Conservation (phyloP, 2,888 invertebrate species). For the Punctoribates punctum region DNA sequence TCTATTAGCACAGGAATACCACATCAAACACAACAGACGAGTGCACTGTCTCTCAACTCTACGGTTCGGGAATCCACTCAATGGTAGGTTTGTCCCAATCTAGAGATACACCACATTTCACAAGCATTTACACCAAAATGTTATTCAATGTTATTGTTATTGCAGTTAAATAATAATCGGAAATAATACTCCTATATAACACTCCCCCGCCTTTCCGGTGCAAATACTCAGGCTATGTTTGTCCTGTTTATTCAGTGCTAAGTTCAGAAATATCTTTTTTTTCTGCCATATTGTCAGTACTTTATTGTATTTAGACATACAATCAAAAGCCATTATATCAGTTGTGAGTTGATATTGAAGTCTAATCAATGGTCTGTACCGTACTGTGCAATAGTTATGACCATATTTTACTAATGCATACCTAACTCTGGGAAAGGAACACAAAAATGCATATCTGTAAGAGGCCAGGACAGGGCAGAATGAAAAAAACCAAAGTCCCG, state of each 20-base stretch:
- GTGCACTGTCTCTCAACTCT: not conserved
- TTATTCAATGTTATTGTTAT: slow-evolving; percentile 28
- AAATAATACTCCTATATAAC: not conserved
- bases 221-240: not conserved
- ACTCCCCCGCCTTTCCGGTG: slow-evolving; percentile 28
- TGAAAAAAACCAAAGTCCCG: not conserved
- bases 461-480: not conserved
- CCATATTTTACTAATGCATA: slow-evolving; percentile 13
- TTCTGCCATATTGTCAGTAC: not conserved
- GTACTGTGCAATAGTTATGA: not conserved
- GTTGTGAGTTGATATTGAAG: not conserved
- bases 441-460: not conserved
- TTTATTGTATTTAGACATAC: not conserved
- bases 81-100: not conserved
- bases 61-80: not conserved
- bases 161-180: slow-evolving; percentile 25
- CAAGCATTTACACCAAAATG: slow-evolving; percentile 18
- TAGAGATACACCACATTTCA: not conserved
- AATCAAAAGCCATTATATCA: not conserved
- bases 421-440: slow-evolving; percentile 8
- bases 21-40: not conserved
- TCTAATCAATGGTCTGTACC: slow-evolving; percentile 20
- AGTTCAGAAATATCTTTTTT: not conserved
- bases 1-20: slow-evolving; percentile 3
- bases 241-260: not conserved